Conservation (phyloP, 2,888 invertebrate genomes). For the Cheiracanthium punctorium region DNA sequence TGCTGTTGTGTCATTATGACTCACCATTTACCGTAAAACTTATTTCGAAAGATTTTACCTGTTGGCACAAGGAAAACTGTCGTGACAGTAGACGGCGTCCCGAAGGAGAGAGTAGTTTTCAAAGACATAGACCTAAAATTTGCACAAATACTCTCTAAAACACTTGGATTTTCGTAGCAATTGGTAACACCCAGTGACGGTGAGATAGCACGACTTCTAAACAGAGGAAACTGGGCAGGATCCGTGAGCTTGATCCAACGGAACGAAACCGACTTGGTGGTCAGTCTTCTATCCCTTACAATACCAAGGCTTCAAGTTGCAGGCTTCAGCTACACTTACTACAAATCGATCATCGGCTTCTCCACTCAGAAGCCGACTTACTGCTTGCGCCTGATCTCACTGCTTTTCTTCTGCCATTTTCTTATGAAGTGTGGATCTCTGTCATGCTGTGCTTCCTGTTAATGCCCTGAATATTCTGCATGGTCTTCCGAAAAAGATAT, state of each 20-base stretch:
- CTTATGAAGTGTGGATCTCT: neutral
- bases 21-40: no score
- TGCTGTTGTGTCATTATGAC: no score
- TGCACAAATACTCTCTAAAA: no score
- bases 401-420: neutral
- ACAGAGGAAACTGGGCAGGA: neutral
- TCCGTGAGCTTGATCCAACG: neutral
- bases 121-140: no score
- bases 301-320: neutral
- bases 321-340: neutral
- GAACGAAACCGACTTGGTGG: neutral
- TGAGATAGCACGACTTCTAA: no score
- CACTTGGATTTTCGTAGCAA: no score
- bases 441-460: neutral
- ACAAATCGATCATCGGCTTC: neutral
- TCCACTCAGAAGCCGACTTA: neutral
- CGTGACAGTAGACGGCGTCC: no score
- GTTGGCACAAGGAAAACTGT: no score
- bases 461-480: neutral
- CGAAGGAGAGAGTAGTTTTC: no score
- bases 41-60: no score
- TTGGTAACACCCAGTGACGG: no score
- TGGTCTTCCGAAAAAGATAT: neutral
- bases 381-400: neutral
- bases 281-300: neutral